These are phyloP conservation scores for Drosophila paulistorum DNA, from an alignment of 1,140 invertebrate genomes.

Conservation along the genomic window DNA sequence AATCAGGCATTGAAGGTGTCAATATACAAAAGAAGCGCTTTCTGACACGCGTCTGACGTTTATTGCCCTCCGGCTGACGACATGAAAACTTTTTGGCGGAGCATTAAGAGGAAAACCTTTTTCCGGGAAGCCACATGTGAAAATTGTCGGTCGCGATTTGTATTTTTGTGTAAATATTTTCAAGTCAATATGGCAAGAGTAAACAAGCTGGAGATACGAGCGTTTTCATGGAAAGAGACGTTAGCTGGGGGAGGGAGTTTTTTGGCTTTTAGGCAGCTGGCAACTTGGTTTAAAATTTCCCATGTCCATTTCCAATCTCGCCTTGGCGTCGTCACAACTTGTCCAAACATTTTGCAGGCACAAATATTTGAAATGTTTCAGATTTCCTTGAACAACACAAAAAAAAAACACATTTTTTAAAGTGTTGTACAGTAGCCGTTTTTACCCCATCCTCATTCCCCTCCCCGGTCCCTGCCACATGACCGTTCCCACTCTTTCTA, in stretches of 20 bases:
- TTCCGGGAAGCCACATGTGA: slow-evolving; percentile 51
- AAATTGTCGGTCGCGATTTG: slow-evolving; percentile 63
- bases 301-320: slow-evolving; percentile 45
- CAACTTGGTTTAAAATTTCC: slow-evolving; percentile 75
- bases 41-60: slow-evolving; percentile 74
- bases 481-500: slow-evolving; percentile 16
- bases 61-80: slow-evolving; percentile 65
- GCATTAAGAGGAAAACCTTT: slow-evolving; percentile 29
- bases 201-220: slow-evolving; percentile 39
- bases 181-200: slow-evolving; percentile 73
- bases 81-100: slow-evolving; percentile 52
- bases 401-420: slow-evolving; percentile 39
- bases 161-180: slow-evolving; percentile 76
- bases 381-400: slow-evolving; percentile 50
- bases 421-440: slow-evolving; percentile 37
- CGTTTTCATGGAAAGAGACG: not conserved
- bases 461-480: not conserved
- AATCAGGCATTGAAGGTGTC: slow-evolving; percentile 66
- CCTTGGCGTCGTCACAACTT: slow-evolving; percentile 62
- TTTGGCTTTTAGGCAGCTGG: slow-evolving; percentile 64
- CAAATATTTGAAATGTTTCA: slow-evolving; percentile 81
- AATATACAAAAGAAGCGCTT: slow-evolving; percentile 70
- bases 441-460: not conserved
- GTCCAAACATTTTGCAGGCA: slow-evolving; percentile 60
- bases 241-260: not conserved